These are phyloP conservation scores for Protosalanx chinensis DNA, from an alignment of 2,797 vertebrate genomes.

Conservation along the genomic window DNA sequence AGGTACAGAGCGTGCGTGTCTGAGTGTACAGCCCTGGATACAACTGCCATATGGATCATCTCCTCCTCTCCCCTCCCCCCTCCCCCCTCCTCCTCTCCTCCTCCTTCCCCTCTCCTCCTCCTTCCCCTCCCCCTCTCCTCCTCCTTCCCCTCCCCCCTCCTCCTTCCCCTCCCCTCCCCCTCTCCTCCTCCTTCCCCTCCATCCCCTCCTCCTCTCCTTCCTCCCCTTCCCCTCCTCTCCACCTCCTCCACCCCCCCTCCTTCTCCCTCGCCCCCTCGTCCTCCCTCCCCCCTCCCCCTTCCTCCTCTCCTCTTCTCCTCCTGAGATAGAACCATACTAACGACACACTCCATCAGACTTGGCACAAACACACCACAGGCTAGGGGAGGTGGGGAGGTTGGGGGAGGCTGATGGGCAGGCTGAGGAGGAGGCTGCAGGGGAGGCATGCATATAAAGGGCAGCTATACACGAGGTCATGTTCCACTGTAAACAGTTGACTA, in stretches of 20 bases:
- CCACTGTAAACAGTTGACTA: too few relatives aligned
- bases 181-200: conserved; percentile 2
- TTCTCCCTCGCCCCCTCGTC: not conserved
- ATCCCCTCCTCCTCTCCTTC: not conserved
- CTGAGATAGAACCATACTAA: conserved; percentile 34
- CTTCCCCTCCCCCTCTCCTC: conserved; percentile 1
- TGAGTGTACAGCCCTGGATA: conserved; percentile 4
- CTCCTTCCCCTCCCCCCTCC: not conserved
- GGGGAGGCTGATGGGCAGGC: not conserved
- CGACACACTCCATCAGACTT: conserved; percentile 57
- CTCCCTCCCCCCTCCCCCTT: not conserved
- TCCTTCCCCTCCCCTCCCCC: conserved; percentile 43
- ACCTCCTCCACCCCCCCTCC: not conserved
- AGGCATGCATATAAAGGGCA: conserved; percentile 26
- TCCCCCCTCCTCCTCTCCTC: conserved; percentile 33
- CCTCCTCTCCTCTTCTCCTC: not conserved
- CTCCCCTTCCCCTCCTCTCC: too few relatives aligned
- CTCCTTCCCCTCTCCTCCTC: not conserved
- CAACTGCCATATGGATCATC: not conserved
- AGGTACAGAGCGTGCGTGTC: conserved; percentile 18
- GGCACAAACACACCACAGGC: conserved; percentile 27
- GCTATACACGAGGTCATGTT: conserved; percentile 11
- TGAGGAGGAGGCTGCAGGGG: not conserved
- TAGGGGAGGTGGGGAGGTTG: not conserved
- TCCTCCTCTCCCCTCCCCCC: conserved; percentile 31